Percentiles rank a stretch among this genome's conserved stretches.
These are phyloP conservation scores for Dinomys branickii DNA, from an alignment of 2,113 vertebrate species.

Conservation along the genomic window DNA sequence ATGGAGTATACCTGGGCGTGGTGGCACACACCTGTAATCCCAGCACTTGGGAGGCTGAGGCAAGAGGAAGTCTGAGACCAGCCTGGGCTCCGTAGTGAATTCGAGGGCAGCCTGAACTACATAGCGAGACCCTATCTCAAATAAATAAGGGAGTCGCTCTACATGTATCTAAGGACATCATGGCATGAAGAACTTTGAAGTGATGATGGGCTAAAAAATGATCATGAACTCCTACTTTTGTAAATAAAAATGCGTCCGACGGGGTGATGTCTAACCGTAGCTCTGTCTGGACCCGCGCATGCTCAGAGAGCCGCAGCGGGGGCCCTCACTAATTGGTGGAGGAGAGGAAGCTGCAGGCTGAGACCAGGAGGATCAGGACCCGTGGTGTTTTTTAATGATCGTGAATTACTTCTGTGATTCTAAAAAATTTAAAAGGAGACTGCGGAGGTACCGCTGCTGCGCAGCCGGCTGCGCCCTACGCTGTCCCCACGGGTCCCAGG, in stretches of 20 bases:
- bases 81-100: too few relatives aligned
- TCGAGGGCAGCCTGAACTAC: not conserved
- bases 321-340: not conserved
- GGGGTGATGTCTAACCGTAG: not conserved
- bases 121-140: not conserved
- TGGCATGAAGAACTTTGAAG: not conserved
- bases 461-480: not conserved
- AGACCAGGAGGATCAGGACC: not conserved
- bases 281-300: not conserved
- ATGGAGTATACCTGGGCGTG: not conserved
- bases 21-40: not conserved
- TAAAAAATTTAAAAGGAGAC: not conserved
- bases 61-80: not conserved
- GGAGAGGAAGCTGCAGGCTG: not conserved
- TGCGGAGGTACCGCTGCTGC: not conserved
- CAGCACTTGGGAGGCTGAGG: not conserved
- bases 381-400: not conserved
- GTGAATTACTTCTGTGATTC: slow-evolving; percentile 16
- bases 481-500: not conserved
- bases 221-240: not conserved
- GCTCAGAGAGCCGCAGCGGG: not conserved
- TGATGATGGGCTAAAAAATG: not conserved
- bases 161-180: not conserved
- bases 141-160: not conserved
- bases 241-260: not conserved